Percentiles rank a stretch among this genome's conserved stretches.
phyloP scores from a whole-genome alignment of 2,888 invertebrate genomes.

The Plusia festucae region DNA sequence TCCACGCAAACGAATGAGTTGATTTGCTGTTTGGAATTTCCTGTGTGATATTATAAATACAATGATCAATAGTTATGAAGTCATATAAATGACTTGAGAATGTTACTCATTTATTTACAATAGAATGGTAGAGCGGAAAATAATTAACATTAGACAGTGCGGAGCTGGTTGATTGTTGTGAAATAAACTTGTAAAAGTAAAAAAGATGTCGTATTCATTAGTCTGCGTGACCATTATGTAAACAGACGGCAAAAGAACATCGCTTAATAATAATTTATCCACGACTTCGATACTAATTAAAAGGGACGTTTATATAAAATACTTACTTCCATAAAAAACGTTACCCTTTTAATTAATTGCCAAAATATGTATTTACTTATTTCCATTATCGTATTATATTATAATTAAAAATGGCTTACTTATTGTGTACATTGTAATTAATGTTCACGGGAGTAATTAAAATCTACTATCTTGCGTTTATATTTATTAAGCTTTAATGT shows the following conservation, averaged over 20 bases:
- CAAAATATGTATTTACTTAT: not conserved
- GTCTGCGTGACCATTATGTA: too few relatives aligned
- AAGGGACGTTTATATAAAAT: too few relatives aligned
- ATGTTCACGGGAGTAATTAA: constrained; percentile 8
- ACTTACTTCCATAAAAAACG: too few relatives aligned
- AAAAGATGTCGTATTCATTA: too few relatives aligned
- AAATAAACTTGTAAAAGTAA: too few relatives aligned
- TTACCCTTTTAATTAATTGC: not conserved
- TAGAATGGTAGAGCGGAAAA: constrained; percentile 18
- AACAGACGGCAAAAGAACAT: too few relatives aligned
- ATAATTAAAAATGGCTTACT: not conserved
- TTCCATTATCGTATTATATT: not conserved
- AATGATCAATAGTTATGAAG: constrained; percentile 24
- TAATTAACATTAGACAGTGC: not conserved
- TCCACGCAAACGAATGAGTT: not conserved
- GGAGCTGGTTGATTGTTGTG: not conserved
- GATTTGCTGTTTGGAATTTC: constrained; percentile 25
- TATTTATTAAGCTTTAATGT: constrained; percentile 21
- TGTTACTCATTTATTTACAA: constrained; percentile 40
- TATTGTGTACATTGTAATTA: constrained; percentile 7
- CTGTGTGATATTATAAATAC: constrained; percentile 31
- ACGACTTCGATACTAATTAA: too few relatives aligned
- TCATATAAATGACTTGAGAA: constrained; percentile 28
- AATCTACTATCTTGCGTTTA: constrained; percentile 19
- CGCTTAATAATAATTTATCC: too few relatives aligned